Base-by-base conservation (phyloP, 2,797 vertebrate genomes). In the Chanos chanos region DNA sequence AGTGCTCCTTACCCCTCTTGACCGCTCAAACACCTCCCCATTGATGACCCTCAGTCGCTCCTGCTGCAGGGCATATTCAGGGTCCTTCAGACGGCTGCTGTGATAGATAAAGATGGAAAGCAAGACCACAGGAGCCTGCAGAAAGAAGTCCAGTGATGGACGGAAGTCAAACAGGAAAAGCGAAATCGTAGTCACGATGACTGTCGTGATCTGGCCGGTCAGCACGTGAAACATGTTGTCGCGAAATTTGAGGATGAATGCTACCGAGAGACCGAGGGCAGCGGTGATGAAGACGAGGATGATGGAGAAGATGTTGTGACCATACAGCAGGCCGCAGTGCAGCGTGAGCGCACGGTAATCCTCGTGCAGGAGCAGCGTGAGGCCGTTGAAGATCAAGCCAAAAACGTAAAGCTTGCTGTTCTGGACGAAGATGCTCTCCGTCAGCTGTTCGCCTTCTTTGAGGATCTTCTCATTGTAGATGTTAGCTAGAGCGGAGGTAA, bases 171-270 rank as follows among this genome's bases (percentile, higher is more conserved):
- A 98, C 43, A 96, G 85, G 75, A 97, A 55, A 31, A 96, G 83
- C 49, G 97, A 99, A 55, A 96, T 83, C 0, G 87, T 54, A 0
- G 94, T 94, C 61, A 99, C 89, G 64, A 97, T 83, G 31, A 99
- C 93, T 0, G 96, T 97, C 75, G 92, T 98, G 78, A 99, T 85
- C 80, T 99, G 96, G 13, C 91, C 92, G 12, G 92, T 96, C 80
- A 98, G 88, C 56, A 99, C 94, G 6, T 99, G 97, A 81, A 99
- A 99, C 96, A 99, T 99, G 80, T 99, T 99, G 87, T 99, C 96
- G 72, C 93, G 82, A 81, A 97, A 99, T 75, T 99, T 99, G 69
- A 99, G 81, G 77, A 99, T 99, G 86, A 98, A 99, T 75, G 96
- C 96, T 75, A 99, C 96, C 0, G 92, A 95, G 33, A 99, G 85